These are phyloP conservation scores for Eilema sororculum DNA, from an alignment of 2,888 invertebrate species.

Conservation along the genomic window DNA sequence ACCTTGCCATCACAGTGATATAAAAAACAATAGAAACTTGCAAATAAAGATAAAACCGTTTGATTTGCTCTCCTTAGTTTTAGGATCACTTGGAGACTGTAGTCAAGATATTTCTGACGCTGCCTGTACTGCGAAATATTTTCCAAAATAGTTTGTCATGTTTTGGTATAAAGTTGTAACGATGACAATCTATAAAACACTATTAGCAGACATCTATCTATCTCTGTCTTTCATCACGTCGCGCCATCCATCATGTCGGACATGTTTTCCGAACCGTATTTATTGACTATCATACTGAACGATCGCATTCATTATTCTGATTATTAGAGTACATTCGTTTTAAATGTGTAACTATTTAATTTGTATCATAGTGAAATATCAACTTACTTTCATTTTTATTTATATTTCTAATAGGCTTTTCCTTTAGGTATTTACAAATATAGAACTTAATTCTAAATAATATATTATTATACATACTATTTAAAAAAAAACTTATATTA, in stretches of 20 bases:
- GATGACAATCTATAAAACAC: conserved; percentile 39
- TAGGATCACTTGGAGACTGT: too few relatives aligned
- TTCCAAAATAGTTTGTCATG: background rate
- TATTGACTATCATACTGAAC: conserved; percentile 78
- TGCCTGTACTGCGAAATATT: background rate
- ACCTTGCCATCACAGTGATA: too few relatives aligned
- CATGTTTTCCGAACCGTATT: conserved; percentile 82
- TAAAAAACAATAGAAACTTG: too few relatives aligned
- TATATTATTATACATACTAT: too few relatives aligned
- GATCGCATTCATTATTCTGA: conserved; percentile 80
- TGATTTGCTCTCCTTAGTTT: too few relatives aligned
- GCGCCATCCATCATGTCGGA: conserved; percentile 82
- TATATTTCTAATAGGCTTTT: too few relatives aligned
- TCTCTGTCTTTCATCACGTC: conserved; percentile 79
- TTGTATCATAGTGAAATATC: conserved; percentile 12
- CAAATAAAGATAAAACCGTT: too few relatives aligned
- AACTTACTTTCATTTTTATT: background rate
- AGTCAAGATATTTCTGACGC: too few relatives aligned
- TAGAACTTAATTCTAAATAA: background rate
- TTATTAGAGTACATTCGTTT: conserved; percentile 54
- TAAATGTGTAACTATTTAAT: conserved; percentile 29
- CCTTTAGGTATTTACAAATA: background rate
- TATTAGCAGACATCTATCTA: conserved; percentile 67
- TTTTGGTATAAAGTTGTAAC: conserved; percentile 16
- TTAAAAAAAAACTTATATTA: background rate